These are phyloP conservation scores for Copidosoma aretas DNA, from an alignment of 2,888 invertebrate species.

Conservation along the genomic window DNA sequence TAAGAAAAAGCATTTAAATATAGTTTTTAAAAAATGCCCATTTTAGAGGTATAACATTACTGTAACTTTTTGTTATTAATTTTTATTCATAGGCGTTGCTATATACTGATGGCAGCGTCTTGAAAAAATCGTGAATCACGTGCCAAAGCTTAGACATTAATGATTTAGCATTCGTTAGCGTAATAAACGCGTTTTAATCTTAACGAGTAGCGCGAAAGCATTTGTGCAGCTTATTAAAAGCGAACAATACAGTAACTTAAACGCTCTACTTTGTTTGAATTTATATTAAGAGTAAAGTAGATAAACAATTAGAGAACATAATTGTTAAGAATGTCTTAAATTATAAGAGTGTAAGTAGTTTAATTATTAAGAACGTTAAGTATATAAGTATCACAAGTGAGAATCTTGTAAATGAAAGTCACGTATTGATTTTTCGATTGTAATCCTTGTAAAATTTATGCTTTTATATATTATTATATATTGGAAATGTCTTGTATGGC, in stretches of 20 bases:
- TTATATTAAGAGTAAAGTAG: slow-evolving; percentile 8
- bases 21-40: not conserved
- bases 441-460: not conserved
- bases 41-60: slow-evolving; percentile 7
- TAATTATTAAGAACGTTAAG: not conserved
- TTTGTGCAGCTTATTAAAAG: too few species aligned
- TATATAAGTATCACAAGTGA: too few species aligned
- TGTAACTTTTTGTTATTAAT: slow-evolving; percentile 24
- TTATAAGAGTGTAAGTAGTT: slow-evolving; percentile 22
- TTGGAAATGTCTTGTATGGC: slow-evolving; percentile 23
- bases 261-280: slow-evolving; percentile 26
- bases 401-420: not conserved
- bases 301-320: slow-evolving; percentile 10
- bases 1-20: too few species aligned
- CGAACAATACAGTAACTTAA: too few species aligned
- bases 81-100: slow-evolving; percentile 38
- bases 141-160: slow-evolving; percentile 56
- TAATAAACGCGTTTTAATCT: not conserved
- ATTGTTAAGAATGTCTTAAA: slow-evolving; percentile 24
- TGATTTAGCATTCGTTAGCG: slow-evolving; percentile 22
- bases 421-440: not conserved
- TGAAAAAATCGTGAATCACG: slow-evolving; percentile 59
- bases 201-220: too few species aligned
- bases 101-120: slow-evolving; percentile 30
- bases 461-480: not conserved